These are phyloP conservation scores for Notodonta dromedarius DNA, from an alignment of 2,888 invertebrate genomes.

Conservation along the genomic window DNA sequence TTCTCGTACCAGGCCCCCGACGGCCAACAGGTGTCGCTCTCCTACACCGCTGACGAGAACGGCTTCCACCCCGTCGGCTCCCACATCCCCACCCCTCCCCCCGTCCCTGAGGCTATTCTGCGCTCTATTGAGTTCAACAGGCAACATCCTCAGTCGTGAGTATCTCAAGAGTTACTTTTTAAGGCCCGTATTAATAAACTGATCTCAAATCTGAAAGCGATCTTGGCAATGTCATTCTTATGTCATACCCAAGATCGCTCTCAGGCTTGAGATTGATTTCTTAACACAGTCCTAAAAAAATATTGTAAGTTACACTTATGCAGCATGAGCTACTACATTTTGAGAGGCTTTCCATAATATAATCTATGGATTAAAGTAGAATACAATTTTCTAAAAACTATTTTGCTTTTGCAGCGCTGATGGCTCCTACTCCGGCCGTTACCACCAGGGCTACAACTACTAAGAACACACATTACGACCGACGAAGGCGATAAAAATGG, in stretches of 20 bases:
- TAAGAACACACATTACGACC: conserved; percentile 25
- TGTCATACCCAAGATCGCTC: no score
- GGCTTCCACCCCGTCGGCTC: conserved; percentile 86
- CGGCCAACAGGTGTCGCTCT: conserved; percentile 83
- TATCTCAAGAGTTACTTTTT: conserved; percentile 15
- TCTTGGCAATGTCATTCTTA: no score
- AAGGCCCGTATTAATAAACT: no score
- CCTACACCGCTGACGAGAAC: conserved; percentile 88
- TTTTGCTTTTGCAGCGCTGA: conserved; percentile 48
- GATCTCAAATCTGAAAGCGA: no score
- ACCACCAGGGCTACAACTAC: conserved; percentile 57
- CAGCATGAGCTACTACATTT: background rate
- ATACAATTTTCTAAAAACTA: no score
- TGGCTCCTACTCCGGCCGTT: conserved; percentile 53
- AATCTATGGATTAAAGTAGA: no score
- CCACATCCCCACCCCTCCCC: conserved; percentile 84
- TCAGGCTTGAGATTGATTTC: no score
- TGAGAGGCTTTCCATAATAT: no score
- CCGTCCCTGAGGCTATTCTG: conserved; percentile 82
- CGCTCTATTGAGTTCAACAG: conserved; percentile 71
- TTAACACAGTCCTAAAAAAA: no score
- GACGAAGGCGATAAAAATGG: conserved; percentile 17
- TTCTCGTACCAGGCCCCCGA: conserved; percentile 87
- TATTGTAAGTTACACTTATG: no score
- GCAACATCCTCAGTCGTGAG: conserved; percentile 65